Evolutionary conservation across 2,888 invertebrate genomes (phyloP), one percentile per base, ranked within the genome.

Genomic region (Oscheius sp.): DNA sequence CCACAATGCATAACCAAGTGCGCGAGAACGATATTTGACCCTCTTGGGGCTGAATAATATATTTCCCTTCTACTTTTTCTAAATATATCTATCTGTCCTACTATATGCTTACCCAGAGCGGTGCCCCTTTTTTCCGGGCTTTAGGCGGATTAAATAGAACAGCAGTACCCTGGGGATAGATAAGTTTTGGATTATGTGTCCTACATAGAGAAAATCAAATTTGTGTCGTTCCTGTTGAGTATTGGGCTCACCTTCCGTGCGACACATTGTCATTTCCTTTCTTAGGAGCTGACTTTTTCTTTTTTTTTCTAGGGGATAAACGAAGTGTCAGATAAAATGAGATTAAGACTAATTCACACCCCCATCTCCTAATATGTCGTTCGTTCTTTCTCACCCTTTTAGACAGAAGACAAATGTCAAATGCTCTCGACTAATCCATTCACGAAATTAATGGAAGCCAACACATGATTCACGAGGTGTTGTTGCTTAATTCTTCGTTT

Each of bases 151-250:
- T 20, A 24, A 14, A 47, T 24, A 41, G 47, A 20, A 12, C 47
- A 17, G 47, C 32, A 28, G 20, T 33, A 54, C 59, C 59, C 59
- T 44, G 59, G 59, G 59, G 59, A 59, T 24, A n/a, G 44, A 59
- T 44, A 59, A 59, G 59, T 59, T 59, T 59, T 59, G 59, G 59
- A 59, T 59, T 59, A 59, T 59, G 44, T 59, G 24, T 59, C 44
- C 44, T 28, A 17, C 44, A 59, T 44, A 59, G 44, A 44, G 28
- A 26, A 47, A 59, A 59, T 59, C 44, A 44, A 59, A 59, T 59
- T 59, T 59, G 44, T 59, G 59, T 30, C 44, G 59, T 59, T 44
- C 59, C 44, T 59, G 59, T 54, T 54, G 54, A 54, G 36, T 54
- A 54, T 54, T 54, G 32, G 54, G 12, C 17, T 54, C 47, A 47